Base-by-base conservation (phyloP, 1,140 invertebrate genomes). In the Melitaea cinxia region DNA sequence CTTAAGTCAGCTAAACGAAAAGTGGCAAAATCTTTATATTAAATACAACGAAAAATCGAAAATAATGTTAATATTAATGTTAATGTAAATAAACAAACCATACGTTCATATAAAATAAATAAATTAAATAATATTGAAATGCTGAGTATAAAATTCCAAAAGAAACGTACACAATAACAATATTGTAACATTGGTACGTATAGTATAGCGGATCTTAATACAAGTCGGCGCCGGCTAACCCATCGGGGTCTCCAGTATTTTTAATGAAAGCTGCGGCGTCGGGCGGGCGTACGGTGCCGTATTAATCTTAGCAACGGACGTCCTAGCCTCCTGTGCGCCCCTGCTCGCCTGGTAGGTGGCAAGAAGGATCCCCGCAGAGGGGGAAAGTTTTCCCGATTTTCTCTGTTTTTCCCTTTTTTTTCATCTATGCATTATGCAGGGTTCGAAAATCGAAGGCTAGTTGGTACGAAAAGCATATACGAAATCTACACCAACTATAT, bases 231-330 rank as follows among this genome's bases (percentile, higher is more conserved):
- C 69, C 70, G 68, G 74, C 68, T 70, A 77, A 72, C 77, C 80
- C 77, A 80, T 77, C 77, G 78, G 73, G 78, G 77, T 84, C 80
- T 70, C 78, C 73, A 81, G 84, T 82, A 82, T 82, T 86, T 83
- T 84, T 88, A 88, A 88, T 87, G 83, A 86, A 87, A 83, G 82
- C 83, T 77, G 81, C 77, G 86, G 82, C 80, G 86, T 81, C 84
- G 79, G 77, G 75, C 78, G 82, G 78, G 77, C 84, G 83, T 75
- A 73, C 78, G 75, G 75, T 77, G 73, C 80, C 74, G 82, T 89
- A 89, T 89, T 89, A 89, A 89, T 89, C 86, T 89, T 89, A 77
- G 83, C 77, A 76, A 70, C 73, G 78, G 83, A 83, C 82, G 77
- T 47, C 21, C 42, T 54, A 77, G 79, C 86, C 83, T 83, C 82